A percentile compares a stretch with the other conserved stretches of the same genome.
phyloP scores from a whole-genome alignment of 2,113 vertebrate genomes.

The Acrocephalus kingi region DNA sequence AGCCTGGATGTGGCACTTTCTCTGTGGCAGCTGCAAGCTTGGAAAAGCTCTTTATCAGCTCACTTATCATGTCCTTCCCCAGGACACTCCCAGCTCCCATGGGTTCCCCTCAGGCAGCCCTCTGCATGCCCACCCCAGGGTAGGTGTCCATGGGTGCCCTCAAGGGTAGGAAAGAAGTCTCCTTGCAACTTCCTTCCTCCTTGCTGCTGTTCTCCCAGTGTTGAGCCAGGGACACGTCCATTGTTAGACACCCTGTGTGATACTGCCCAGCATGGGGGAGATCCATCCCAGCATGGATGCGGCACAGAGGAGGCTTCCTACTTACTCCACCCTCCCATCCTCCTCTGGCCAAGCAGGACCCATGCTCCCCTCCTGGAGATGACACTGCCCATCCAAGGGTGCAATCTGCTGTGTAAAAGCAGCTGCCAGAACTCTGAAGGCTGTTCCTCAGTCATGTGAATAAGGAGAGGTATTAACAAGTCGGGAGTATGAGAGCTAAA shows the following conservation, averaged over 20 bases:
- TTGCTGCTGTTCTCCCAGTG: background rate
- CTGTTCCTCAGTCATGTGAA: constrained; percentile 23
- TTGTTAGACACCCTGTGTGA: background rate
- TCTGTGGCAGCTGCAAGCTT: background rate
- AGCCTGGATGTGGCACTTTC: background rate
- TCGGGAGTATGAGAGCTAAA: constrained; percentile 7
- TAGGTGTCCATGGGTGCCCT: background rate
- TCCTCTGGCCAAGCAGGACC: background rate
- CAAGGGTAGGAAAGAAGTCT: background rate
- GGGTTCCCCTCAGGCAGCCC: background rate
- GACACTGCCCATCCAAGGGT: background rate
- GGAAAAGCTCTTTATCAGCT: background rate
- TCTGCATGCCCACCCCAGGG: rapidly evolving
- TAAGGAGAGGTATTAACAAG: constrained; percentile 31
- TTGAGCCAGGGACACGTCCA: background rate
- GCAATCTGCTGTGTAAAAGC: constrained; percentile 18
- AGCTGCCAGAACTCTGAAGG: background rate
- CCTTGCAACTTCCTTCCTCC: background rate
- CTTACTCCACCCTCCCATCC: background rate
- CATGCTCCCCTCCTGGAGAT: background rate
- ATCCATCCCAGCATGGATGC: background rate
- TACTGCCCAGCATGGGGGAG: rapidly evolving
- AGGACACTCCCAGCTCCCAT: background rate
- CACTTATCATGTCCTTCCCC: background rate
- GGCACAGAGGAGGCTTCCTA: background rate